Evolutionary conservation across 30 jellyfish, hydroid and myxozoan genomes (phyloP).

Genomic region (Aurelia aurita): DNA sequence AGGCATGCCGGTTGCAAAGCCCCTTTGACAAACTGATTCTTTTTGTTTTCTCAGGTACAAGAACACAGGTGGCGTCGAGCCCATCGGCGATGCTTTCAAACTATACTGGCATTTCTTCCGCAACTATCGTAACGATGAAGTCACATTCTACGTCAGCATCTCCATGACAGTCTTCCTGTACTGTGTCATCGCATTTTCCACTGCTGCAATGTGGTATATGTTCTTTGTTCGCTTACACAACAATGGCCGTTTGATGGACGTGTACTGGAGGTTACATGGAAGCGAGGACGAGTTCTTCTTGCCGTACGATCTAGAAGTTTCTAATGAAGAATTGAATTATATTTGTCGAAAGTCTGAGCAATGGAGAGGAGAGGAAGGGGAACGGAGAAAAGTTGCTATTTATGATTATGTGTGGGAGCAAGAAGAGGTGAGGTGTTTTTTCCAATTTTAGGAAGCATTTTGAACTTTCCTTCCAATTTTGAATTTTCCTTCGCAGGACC

Average conservation of each 20-base stretch:
- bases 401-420: slow-evolving; percentile 95
- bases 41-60: slow-evolving; percentile 55
- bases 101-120: slow-evolving; percentile 94
- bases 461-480: too few species aligned
- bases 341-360: slow-evolving; percentile 94
- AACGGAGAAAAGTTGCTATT: slow-evolving; percentile 87
- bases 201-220: slow-evolving; percentile 76
- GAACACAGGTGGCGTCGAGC: slow-evolving; percentile 76
- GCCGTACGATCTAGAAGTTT: slow-evolving; percentile 90
- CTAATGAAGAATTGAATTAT: slow-evolving; percentile 88
- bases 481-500: too few species aligned
- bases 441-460: too few species aligned
- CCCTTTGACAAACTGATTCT: too few species aligned
- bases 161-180: slow-evolving; percentile 85
- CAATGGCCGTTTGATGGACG: slow-evolving; percentile 95
- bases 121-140: slow-evolving; percentile 87
- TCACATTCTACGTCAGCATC: slow-evolving; percentile 77
- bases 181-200: slow-evolving; percentile 75
- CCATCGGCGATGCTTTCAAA: slow-evolving; percentile 96
- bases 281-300: slow-evolving; percentile 74
- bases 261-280: slow-evolving; percentile 95
- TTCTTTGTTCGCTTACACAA: slow-evolving; percentile 92
- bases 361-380: slow-evolving; percentile 99
- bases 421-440: slow-evolving; percentile 80
- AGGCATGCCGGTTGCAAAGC: too few species aligned